Evolutionary conservation across 2,113 vertebrate species (phyloP).

Genomic region (Arothron firmamentum): DNA sequence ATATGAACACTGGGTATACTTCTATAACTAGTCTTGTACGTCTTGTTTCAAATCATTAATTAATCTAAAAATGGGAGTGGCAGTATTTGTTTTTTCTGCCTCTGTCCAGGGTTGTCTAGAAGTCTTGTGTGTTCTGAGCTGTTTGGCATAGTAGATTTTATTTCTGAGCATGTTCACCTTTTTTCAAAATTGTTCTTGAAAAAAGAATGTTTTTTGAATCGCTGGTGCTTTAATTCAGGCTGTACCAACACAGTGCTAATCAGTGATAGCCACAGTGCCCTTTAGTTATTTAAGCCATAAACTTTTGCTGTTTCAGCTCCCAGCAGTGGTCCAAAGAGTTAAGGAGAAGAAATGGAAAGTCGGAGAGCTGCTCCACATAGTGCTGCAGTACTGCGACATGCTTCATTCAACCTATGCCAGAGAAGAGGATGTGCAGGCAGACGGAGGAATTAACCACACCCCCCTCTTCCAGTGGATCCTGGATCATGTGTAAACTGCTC

Average conservation of each 20-base stretch:
- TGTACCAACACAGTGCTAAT: neutral
- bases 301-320: constrained; percentile 74
- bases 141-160: neutral
- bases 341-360: constrained; percentile 83
- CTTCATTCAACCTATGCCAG: constrained; percentile 58
- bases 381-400: constrained; percentile 85
- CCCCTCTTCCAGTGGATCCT: constrained; percentile 89
- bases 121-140: no score
- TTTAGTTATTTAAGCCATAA: neutral
- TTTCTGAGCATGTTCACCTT: neutral
- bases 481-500: constrained; percentile 77
- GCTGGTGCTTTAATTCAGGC: neutral
- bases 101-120: no score
- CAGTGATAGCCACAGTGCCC: neutral
- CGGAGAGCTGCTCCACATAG: constrained; percentile 86
- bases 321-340: constrained; percentile 74
- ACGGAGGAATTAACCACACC: constrained; percentile 41
- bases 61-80: no score
- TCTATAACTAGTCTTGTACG: no score
- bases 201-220: neutral
- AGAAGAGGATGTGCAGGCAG: constrained; percentile 33
- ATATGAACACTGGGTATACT: no score
- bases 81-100: no score
- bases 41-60: no score
- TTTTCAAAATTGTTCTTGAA: constrained; percentile 2